These are phyloP conservation scores for Hippocampus barbouri DNA, from an alignment of 2,113 vertebrate genomes.

Conservation along the genomic window DNA sequence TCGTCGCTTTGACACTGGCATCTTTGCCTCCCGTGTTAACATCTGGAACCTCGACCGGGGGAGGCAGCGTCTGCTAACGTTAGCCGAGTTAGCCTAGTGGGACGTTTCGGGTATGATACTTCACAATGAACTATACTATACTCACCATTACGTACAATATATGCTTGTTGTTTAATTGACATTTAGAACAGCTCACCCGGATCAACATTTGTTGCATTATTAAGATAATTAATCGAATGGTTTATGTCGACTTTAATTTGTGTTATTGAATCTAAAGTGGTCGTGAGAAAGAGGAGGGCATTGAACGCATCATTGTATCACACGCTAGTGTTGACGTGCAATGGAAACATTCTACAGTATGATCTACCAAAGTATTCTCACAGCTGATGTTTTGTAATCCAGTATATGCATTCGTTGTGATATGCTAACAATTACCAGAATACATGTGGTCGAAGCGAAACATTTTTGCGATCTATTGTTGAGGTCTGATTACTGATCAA, in stretches of 20 bases:
- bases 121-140: not conserved
- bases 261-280: not conserved
- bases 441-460: not conserved
- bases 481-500: not conserved
- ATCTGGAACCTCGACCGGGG: slow-evolving; percentile 54
- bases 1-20: slow-evolving; percentile 21
- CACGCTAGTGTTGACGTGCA: not conserved
- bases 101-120: not conserved
- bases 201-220: not conserved
- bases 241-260: not conserved
- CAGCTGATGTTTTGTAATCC: not conserved
- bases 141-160: not conserved
- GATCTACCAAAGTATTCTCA: not conserved
- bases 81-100: slow-evolving; percentile 42
- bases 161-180: not conserved
- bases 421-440: not conserved
- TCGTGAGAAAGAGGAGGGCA: not conserved
- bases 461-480: not conserved
- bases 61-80: slow-evolving; percentile 50
- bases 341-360: not conserved
- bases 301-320: not conserved
- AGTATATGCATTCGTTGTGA: not conserved
- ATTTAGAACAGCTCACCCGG: not conserved
- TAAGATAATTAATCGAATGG: not conserved
- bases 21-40: slow-evolving; percentile 36